Evolutionary conservation across 2,888 invertebrate genomes (phyloP).

Genomic region (Tethea ocularis): DNA sequence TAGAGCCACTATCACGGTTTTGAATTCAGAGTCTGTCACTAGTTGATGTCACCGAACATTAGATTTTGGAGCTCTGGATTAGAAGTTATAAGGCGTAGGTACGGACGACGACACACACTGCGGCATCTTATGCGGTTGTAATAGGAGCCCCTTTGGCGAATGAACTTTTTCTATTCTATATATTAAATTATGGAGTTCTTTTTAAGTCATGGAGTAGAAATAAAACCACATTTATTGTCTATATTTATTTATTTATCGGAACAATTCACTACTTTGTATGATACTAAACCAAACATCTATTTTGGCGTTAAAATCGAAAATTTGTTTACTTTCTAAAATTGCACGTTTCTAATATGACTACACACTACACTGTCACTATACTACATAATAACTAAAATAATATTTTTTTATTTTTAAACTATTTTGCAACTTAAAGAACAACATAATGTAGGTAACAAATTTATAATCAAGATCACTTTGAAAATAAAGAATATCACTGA

Average conservation of each 20-base stretch:
- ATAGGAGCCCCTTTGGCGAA: too few species aligned
- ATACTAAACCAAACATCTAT: conserved; percentile 70
- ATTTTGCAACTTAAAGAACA: conserved; percentile 18
- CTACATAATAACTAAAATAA: conserved; percentile 26
- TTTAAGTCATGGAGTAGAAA: conserved; percentile 27
- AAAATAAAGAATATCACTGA: conserved; percentile 54
- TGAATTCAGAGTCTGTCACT: too few species aligned
- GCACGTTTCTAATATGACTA: conserved; percentile 67
- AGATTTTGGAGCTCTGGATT: too few species aligned
- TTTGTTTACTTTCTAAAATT: conserved; percentile 73
- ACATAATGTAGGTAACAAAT: conserved; percentile 45
- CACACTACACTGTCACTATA: conserved; percentile 42
- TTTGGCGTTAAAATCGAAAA: conserved; percentile 73
- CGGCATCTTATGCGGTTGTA: too few species aligned
- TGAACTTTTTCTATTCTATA: too few species aligned
- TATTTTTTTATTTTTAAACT: conserved; percentile 31
- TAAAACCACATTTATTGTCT: conserved; percentile 35
- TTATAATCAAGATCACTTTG: conserved; percentile 46
- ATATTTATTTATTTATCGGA: conserved; percentile 71
- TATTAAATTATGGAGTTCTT: too few species aligned
- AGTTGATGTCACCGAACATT: too few species aligned
- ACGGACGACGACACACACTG: too few species aligned
- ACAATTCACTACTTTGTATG: conserved; percentile 79
- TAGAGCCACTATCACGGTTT: too few species aligned
- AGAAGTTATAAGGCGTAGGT: too few species aligned